Evolutionary conservation across 2,888 invertebrate species (phyloP).

Genomic region (Mechanitis mazaeus): DNA sequence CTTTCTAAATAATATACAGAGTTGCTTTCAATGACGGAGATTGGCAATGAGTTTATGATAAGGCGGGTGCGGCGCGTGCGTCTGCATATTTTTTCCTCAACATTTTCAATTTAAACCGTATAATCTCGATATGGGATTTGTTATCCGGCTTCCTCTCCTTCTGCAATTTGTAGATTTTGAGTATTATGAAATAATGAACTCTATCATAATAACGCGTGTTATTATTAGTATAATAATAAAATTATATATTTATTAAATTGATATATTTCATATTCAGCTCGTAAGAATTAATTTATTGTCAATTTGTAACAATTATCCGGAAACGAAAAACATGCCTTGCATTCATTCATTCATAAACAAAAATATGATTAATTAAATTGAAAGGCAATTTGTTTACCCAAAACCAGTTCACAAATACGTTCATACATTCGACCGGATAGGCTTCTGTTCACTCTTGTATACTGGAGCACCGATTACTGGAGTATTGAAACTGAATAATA

Average conservation of each 20-base stretch:
- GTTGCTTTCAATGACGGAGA: conserved; percentile 38
- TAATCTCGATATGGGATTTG: conserved; percentile 26
- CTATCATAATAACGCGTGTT: not conserved
- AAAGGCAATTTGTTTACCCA: conserved; percentile 21
- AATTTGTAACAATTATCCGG: not conserved
- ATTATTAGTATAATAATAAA: too few relatives aligned
- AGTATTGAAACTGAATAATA: conserved; percentile 29
- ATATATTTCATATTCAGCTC: too few relatives aligned
- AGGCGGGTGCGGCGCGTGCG: conserved; percentile 47
- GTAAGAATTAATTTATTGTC: not conserved
- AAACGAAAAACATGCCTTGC: not conserved
- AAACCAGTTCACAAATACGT: conserved; percentile 21
- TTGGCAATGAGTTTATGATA: conserved; percentile 50
- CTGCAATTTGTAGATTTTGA: conserved; percentile 14
- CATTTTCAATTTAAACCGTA: conserved; percentile 47
- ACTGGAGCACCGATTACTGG: conserved; percentile 25
- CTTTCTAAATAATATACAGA: conserved; percentile 39
- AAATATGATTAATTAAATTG: conserved; percentile 21
- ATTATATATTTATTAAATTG: too few relatives aligned
- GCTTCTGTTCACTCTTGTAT: conserved; percentile 22
- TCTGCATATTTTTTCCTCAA: conserved; percentile 52
- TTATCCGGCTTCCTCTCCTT: conserved; percentile 32
- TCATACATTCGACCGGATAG: conserved; percentile 22
- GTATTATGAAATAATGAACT: conserved; percentile 17
- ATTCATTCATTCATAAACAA: conserved; percentile 5